Conservation (phyloP, 1,140 invertebrate genomes). For the Oryzaephilus surinamensis region DNA sequence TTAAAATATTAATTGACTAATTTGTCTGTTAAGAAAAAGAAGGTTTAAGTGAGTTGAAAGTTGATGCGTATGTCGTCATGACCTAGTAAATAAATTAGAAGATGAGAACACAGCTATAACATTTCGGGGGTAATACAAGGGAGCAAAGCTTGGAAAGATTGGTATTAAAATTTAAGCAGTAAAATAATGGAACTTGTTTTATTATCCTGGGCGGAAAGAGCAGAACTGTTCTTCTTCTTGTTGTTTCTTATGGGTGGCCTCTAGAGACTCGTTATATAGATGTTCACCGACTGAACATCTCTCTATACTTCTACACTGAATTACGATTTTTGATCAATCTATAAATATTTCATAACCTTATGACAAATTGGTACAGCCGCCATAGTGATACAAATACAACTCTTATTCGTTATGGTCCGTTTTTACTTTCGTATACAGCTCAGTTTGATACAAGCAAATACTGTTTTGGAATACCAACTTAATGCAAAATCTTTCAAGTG, state of each 20-base stretch:
- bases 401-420: not conserved
- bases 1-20: no score
- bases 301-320: conserved; percentile 9
- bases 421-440: not conserved
- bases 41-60: conserved; percentile 2
- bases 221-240: conserved; percentile 10
- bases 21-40: no score
- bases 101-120: not conserved
- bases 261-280: conserved; percentile 15
- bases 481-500: no score
- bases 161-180: conserved; percentile 17
- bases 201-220: conserved; percentile 11
- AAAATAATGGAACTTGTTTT: conserved; percentile 16
- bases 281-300: conserved; percentile 8
- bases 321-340: conserved; percentile 17
- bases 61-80: conserved; percentile 3
- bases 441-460: not conserved
- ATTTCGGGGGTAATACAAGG: conserved; percentile 1
- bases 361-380: conserved; percentile 4
- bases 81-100: conserved; percentile 1
- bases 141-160: conserved; percentile 4
- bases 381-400: not conserved
- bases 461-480: no score
- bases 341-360: conserved; percentile 18
- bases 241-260: conserved; percentile 12